phyloP scores from a whole-genome alignment of 2,797 vertebrate species.

The Echeneis naucrates region DNA sequence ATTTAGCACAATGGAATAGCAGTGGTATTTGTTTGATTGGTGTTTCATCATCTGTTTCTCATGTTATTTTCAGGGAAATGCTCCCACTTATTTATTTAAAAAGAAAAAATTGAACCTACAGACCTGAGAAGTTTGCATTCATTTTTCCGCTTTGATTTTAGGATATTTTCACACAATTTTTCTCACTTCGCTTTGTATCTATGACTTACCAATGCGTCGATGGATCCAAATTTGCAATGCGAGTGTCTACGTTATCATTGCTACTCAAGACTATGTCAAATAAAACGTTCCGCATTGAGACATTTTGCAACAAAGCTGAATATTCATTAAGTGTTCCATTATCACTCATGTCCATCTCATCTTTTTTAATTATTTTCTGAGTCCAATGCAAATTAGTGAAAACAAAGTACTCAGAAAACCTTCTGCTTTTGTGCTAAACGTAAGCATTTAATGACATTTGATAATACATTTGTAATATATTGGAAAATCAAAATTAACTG shows the following conservation, averaged over 20 bases:
- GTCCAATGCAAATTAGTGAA: not conserved
- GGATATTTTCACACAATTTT: constrained; percentile 28
- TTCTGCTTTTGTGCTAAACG: constrained; percentile 27
- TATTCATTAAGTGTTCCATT: not conserved
- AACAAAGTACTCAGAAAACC: not conserved
- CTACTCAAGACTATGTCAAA: not conserved
- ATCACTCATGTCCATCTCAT: not conserved
- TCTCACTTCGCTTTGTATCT: constrained; percentile 19
- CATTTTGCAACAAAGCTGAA: not conserved
- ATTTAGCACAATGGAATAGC: constrained; percentile 7
- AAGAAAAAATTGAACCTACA: not conserved
- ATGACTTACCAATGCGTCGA: constrained; percentile 12
- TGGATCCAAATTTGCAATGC: constrained; percentile 10
- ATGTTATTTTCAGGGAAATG: constrained; percentile 18
- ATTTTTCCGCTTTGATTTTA: constrained; percentile 21
- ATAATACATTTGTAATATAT: constrained; percentile 19
- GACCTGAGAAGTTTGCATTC: constrained; percentile 4
- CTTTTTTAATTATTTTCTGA: not conserved
- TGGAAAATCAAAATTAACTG: constrained; percentile 11
- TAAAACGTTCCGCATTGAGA: constrained; percentile 3
- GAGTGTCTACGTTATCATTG: constrained; percentile 2
- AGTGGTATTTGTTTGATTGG: constrained; percentile 18
- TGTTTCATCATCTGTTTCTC: constrained; percentile 7
- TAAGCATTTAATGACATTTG: constrained; percentile 23
- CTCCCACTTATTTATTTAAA: constrained; percentile 11